Percentiles rank a stretch among this genome's conserved stretches.
Conservation (phyloP, 2,797 vertebrate species). For the Nyctalus aviator region DNA sequence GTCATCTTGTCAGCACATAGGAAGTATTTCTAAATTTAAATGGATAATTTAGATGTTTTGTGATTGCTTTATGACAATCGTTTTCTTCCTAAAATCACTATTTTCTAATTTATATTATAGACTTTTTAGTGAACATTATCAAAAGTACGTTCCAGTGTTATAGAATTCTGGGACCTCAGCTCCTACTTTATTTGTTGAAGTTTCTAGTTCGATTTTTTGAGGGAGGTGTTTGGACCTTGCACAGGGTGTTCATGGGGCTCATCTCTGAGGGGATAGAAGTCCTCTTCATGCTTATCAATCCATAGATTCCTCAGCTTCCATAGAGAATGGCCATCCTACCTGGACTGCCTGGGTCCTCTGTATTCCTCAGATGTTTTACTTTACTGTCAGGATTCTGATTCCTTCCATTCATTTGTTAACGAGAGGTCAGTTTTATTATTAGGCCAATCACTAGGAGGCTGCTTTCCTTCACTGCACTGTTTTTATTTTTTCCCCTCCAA, state of each 20-base stretch:
- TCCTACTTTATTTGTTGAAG: neutral
- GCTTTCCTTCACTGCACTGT: neutral
- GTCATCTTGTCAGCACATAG: neutral
- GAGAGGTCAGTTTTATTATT: neutral
- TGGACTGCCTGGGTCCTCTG: neutral
- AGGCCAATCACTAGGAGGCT: neutral
- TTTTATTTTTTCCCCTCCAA: neutral
- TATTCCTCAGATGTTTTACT: neutral
- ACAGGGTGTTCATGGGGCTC: neutral
- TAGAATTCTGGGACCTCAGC: neutral
- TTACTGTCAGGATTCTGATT: neutral
- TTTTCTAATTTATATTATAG: neutral
- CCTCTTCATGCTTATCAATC: fast-evolving
- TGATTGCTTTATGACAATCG: neutral
- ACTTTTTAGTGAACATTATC: neutral
- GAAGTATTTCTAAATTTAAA: neutral
- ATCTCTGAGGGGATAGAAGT: neutral
- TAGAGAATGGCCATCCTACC: fast-evolving
- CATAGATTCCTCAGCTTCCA: fast-evolving
- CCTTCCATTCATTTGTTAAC: neutral
- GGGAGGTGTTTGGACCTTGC: neutral
- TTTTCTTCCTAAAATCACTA: neutral
- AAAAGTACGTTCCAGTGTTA: neutral
- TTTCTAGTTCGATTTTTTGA: neutral
- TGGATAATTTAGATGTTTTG: neutral